Conservation (phyloP, 2,113 vertebrate species). For the Toxostoma redivivum region DNA sequence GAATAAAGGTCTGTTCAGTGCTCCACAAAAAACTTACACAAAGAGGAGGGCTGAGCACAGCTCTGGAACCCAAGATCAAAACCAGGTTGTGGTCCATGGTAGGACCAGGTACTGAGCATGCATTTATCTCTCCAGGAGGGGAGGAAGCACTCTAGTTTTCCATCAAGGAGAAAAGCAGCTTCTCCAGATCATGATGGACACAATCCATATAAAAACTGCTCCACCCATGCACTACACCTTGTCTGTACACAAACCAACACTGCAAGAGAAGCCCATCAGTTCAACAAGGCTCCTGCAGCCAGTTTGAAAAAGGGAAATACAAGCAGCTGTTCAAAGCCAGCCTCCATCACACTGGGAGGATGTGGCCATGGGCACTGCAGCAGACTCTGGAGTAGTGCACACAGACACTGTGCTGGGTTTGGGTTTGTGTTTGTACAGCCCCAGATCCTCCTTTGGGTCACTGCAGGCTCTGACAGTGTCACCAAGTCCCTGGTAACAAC, state of each 20-base stretch:
- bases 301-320: not conserved
- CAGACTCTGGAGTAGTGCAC: not conserved
- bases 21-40: not conserved
- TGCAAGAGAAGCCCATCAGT: not conserved
- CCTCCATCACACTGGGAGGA: not conserved
- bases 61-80: not conserved
- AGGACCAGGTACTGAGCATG: not conserved
- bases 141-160: not conserved
- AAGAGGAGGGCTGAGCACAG: not conserved
- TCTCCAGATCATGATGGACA: not conserved
- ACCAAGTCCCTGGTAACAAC: not conserved
- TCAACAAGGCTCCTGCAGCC: not conserved
- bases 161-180: not conserved
- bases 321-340: not conserved
- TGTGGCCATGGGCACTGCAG: not conserved
- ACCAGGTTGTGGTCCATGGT: not conserved
- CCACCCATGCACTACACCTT: not conserved
- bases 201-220: not conserved
- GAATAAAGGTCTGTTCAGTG: slow-evolving; percentile 5
- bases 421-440: not conserved
- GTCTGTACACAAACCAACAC: not conserved
- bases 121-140: not conserved
- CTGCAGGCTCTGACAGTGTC: not conserved
- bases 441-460: fast-evolving
- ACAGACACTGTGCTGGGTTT: not conserved